phyloP scores from a whole-genome alignment of 1,140 invertebrate genomes.

The Aphidius gifuensis region DNA sequence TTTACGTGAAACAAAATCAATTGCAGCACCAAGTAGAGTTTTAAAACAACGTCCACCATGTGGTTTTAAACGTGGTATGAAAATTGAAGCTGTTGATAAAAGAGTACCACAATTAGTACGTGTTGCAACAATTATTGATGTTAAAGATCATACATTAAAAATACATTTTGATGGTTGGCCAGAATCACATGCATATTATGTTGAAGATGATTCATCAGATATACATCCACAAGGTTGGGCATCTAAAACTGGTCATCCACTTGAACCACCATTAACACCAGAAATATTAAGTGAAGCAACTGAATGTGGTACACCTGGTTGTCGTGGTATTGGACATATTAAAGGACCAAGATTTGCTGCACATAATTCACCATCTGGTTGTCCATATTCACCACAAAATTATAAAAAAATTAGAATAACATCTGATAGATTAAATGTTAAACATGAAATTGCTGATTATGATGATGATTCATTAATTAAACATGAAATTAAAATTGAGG shows the following conservation, averaged over 20 bases:
- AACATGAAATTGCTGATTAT: constrained; percentile 43
- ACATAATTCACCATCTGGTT: constrained; percentile 75
- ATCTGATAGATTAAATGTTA: constrained; percentile 58
- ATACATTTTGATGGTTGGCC: constrained; percentile 92
- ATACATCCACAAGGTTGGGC: constrained; percentile 92
- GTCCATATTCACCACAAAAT: constrained; percentile 78
- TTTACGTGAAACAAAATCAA: constrained; percentile 71
- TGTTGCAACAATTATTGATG: constrained; percentile 78
- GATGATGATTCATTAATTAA: constrained; percentile 45
- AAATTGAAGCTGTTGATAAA: constrained; percentile 87
- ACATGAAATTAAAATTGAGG: constrained; percentile 35
- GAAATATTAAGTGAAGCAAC: constrained; percentile 61
- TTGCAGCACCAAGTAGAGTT: constrained; percentile 75
- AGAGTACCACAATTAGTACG: constrained; percentile 78
- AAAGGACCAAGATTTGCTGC: constrained; percentile 72
- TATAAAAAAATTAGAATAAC: constrained; percentile 60
- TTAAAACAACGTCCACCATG: constrained; percentile 77
- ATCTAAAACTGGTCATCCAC: constrained; percentile 77
- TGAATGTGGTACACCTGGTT: constrained; percentile 73
- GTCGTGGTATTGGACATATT: constrained; percentile 75
- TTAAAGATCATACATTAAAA: constrained; percentile 72
- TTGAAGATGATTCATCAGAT: constrained; percentile 86
- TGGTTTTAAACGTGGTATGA: constrained; percentile 84
- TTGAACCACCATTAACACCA: constrained; percentile 74
- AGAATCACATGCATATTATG: constrained; percentile 80